Evolutionary conservation across 2,888 invertebrate species (phyloP).

Genomic region (Drosophila anceps): DNA sequence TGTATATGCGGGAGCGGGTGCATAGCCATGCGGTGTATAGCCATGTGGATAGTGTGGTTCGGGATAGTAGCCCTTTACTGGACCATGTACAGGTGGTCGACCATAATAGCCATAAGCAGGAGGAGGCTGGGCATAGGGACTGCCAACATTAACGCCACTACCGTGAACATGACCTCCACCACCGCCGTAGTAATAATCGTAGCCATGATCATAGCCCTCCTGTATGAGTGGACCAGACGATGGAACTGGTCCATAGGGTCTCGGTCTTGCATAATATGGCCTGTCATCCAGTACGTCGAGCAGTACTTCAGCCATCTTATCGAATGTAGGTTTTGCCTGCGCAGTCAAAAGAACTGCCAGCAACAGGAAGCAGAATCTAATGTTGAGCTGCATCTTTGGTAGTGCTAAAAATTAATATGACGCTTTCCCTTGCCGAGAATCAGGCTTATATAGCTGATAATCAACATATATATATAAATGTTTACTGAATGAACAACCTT

Average conservation of each 20-base stretch:
- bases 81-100: constrained; percentile 22
- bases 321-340: constrained; percentile 68
- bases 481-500: constrained; percentile 13
- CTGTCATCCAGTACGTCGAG: constrained; percentile 47
- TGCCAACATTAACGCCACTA: constrained; percentile 11
- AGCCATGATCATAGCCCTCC: constrained; percentile 72
- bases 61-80: constrained; percentile 42
- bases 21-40: constrained; percentile 23
- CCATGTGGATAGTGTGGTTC: constrained; percentile 38
- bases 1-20: constrained; percentile 35
- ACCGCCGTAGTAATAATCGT: constrained; percentile 71
- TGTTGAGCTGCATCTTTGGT: constrained; percentile 46
- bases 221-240: constrained; percentile 56
- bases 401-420: constrained; percentile 7
- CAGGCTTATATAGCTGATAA: constrained; percentile 59
- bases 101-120: constrained; percentile 45
- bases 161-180: constrained; percentile 45
- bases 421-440: not conserved
- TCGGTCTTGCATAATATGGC: constrained; percentile 21
- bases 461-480: constrained; percentile 2
- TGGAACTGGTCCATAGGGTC: constrained; percentile 16
- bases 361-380: constrained; percentile 29
- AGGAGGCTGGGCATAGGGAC: constrained; percentile 27
- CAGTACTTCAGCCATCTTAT: constrained; percentile 65
- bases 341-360: constrained; percentile 23